Evolutionary conservation across 2,113 vertebrate species (phyloP), one percentile per base, ranked within the genome.

Genomic region (Anoplopoma fimbria): DNA sequence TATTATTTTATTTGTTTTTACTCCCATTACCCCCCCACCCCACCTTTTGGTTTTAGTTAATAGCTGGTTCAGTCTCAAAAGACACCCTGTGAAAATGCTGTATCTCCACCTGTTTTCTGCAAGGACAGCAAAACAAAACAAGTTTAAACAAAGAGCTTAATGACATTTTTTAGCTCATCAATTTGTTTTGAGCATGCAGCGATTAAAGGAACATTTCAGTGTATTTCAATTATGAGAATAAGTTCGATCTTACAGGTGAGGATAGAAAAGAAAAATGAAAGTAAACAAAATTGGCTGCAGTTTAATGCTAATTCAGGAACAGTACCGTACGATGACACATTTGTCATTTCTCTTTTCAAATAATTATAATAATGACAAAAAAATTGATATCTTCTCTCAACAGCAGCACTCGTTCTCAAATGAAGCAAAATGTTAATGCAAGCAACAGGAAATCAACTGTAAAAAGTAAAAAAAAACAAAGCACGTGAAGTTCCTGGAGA

Each of bases 291-390:
- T 9, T 27, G 4, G 77, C 63, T 45, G 60, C 14, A 64, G 9
- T 49, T 62, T 51, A 58, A 72, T 75, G 40, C 23, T 58, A 33
- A 75, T 68, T 71, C 42, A 42, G n/a, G 36, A 69, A 45, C 25
- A 77, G 51, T 21, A 12, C 40, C 15, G 42, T 25, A 64, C 7
- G 6, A 58, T 10, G 69, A 47, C 2, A 53, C 5, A 40, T 69
- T 33, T 17, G 29, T 47, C 33, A 60, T 49, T 47, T 74, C 58
- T 58, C 69, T 62, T 64, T 68, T 45, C 4, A 45, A 45, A 45
- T 27, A 60, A 55, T 47, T 64, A 58, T 25, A 77, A n/a, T 38
- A 69, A 57, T 31, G 77, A 77, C 4, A 4, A 51, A 51, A 9
- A 9, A 19, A 40, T 9, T 69, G 8, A 25, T 33, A 77, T 29